Evolutionary conservation across 2,113 vertebrate genomes (phyloP).

Genomic region (Ardeotis arabs): DNA sequence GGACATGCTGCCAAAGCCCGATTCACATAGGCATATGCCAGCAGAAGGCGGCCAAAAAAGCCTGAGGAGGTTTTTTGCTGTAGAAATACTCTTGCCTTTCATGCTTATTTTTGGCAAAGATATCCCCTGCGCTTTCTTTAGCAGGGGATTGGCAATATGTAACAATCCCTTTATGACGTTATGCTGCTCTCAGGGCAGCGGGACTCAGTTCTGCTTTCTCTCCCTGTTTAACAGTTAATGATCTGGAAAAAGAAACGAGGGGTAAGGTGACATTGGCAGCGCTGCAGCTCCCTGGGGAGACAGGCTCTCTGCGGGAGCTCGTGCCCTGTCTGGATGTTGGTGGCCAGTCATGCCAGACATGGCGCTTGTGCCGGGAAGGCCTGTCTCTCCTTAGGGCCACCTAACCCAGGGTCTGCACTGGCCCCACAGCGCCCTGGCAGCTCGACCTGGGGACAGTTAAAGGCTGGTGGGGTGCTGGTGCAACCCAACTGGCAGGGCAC

Average conservation of each 20-base stretch:
- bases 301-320: rapidly evolving
- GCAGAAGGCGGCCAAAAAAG: not conserved
- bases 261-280: slow-evolving; percentile 47
- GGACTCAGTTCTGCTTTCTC: not conserved
- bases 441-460: not conserved
- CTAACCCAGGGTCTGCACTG: not conserved
- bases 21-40: not conserved
- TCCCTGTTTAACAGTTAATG: slow-evolving; percentile 67
- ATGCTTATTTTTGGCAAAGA: slow-evolving; percentile 1
- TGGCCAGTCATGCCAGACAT: rapidly evolving
- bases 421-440: not conserved
- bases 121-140: not conserved
- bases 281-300: not conserved
- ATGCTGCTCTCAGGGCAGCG: not conserved
- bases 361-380: rapidly evolving
- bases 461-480: not conserved
- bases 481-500: not conserved
- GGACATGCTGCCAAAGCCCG: not conserved
- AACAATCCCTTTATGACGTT: not conserved
- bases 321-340: rapidly evolving
- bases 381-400: not conserved
- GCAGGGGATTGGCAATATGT: not conserved
- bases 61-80: not conserved
- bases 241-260: slow-evolving; percentile 43
- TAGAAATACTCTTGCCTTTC: not conserved